A percentile compares a stretch with the other conserved stretches of the same genome.
These are phyloP conservation scores for Tyrophagus putrescentiae DNA, from an alignment of 1,140 invertebrate species.

Conservation along the genomic window DNA sequence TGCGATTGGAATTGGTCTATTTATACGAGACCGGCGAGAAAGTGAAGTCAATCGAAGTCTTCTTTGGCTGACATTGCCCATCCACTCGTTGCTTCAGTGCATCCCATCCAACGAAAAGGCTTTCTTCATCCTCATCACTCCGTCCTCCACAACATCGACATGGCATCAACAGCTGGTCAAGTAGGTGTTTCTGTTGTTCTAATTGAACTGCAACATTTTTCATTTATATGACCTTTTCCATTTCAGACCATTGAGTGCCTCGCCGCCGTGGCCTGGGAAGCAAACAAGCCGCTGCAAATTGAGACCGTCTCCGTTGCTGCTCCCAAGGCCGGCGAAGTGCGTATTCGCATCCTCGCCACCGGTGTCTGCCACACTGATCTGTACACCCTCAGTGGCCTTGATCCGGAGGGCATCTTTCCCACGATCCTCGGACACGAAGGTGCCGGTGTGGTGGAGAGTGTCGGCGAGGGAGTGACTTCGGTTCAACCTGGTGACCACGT, in stretches of 20 bases:
- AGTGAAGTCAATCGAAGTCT: no score
- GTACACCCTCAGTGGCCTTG: slow-evolving; percentile 76
- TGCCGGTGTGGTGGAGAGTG: slow-evolving; percentile 83
- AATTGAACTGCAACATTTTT: no score
- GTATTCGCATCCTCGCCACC: slow-evolving; percentile 55
- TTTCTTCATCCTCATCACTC: no score
- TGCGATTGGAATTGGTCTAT: no score
- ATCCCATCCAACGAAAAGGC: no score
- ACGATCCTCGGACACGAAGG: slow-evolving; percentile 86
- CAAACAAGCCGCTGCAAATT: slow-evolving; percentile 64
- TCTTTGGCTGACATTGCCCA: no score
- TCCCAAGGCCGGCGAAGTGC: slow-evolving; percentile 57
- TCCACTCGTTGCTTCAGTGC: no score
- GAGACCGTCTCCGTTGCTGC: slow-evolving; percentile 89
- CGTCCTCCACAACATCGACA: neutral
- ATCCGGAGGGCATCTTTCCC: slow-evolving; percentile 88
- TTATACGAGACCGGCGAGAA: no score
- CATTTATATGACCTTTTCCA: slow-evolving; percentile 28
- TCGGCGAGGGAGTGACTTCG: slow-evolving; percentile 78
- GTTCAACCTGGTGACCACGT: slow-evolving; percentile 86
- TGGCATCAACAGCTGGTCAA: neutral
- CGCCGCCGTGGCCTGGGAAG: slow-evolving; percentile 84
- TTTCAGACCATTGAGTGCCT: slow-evolving; percentile 75
- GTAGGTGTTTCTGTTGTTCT: no score
- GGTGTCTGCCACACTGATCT: slow-evolving; percentile 97